Conservation (phyloP, 2,888 invertebrate species). For the Cryptosula pallasiana region DNA sequence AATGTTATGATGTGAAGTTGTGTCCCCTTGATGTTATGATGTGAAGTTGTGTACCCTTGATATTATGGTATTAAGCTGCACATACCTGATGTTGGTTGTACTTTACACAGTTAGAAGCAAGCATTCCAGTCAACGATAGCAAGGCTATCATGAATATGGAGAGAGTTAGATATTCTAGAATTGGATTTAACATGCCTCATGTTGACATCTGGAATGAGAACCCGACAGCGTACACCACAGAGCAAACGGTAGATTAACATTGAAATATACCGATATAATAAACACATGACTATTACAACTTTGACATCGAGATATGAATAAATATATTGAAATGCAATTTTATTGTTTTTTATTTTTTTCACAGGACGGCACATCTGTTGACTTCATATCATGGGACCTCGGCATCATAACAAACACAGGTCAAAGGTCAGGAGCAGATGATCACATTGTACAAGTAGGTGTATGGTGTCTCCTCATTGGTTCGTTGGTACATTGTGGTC, state of each 20-base stretch:
- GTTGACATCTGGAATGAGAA: not conserved
- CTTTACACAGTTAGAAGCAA: not conserved
- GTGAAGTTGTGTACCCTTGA: no score
- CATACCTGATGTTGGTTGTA: no score
- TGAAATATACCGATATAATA: no score
- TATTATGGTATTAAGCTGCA: no score
- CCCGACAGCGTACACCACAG: not conserved
- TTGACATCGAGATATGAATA: no score
- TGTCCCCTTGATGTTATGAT: no score
- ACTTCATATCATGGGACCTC: constrained; percentile 14
- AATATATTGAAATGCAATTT: no score
- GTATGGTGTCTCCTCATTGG: not conserved
- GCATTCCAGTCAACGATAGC: not conserved
- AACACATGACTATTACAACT: no score
- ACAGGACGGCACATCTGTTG: not conserved
- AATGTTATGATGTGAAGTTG: no score
- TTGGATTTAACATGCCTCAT: constrained; percentile 21
- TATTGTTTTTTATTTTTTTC: not conserved
- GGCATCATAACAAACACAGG: constrained; percentile 14
- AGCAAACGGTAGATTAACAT: no score
- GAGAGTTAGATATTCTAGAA: not conserved
- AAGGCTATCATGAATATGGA: not conserved
- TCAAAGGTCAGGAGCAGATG: not conserved
- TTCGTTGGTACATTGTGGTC: not conserved
- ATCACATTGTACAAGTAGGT: constrained; percentile 9